phyloP scores from a whole-genome alignment of 2,888 invertebrate species.

The Agrotis ipsilon region DNA sequence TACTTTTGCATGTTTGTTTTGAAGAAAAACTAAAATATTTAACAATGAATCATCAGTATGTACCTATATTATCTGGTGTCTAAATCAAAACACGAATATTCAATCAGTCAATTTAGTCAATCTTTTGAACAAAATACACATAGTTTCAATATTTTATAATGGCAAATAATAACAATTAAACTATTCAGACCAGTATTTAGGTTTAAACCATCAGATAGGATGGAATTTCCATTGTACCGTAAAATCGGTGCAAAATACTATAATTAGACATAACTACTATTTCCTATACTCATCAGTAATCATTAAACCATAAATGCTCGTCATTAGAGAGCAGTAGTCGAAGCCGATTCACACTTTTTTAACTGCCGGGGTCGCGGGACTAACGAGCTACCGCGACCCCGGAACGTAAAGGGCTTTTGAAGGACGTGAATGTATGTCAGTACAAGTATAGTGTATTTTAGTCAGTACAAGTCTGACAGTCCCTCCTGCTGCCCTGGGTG shows the following conservation, averaged over 20 bases:
- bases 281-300: background rate
- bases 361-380: no score
- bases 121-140: background rate
- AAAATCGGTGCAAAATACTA: background rate
- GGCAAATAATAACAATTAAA: background rate
- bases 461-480: no score
- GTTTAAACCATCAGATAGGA: background rate
- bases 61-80: background rate
- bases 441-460: no score
- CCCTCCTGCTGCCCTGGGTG: no score
- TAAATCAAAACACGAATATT: background rate
- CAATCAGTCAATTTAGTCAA: background rate
- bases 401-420: no score
- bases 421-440: no score
- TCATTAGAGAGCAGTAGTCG: no score
- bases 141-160: background rate
- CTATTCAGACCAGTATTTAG: background rate
- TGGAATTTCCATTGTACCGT: background rate
- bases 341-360: no score
- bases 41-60: background rate
- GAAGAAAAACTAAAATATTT: no score
- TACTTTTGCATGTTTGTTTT: no score
- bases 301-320: no score
- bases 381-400: no score
- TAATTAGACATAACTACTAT: background rate